Evolutionary conservation across 2,113 vertebrate species (phyloP), one percentile per base, ranked within the genome.

Genomic region (Paramisgurnus dabryanus): DNA sequence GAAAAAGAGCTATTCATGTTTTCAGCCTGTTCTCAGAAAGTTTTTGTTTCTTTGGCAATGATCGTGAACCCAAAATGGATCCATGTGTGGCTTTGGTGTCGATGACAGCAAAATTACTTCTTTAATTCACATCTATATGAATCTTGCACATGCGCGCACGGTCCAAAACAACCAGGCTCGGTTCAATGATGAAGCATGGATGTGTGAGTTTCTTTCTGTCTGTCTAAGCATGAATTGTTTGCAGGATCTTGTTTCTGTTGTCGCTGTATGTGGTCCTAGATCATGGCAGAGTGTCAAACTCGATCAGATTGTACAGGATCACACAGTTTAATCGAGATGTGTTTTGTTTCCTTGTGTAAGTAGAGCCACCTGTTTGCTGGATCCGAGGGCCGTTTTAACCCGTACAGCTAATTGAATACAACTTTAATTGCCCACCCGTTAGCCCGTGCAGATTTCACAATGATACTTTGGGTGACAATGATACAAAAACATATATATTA

Each of bases 321-420:
- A 89, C 86, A 88, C 87, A 76, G 77, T 64, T 82, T 80, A 87
- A 85, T 87, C 89, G 86, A 88, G 87, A 88, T 61, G 89, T 87
- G 89, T 92, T 92, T 87, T 91, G 88, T 90, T 92, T 88, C 87
- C 67, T 8, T 53, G 67, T 10, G 76, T 92, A 93, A 93, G 86
- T 86, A 87, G 88, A 88, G 92, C 82, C 92, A 93, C 68, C 90
- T 92, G 90, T 80, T 77, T 79, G 84, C 78, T 80, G 65, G 65
- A 83, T 67, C 66, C 69, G 64, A 55, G 40, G n/a, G 60, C 34
- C 18, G 65, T 82, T 84, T 79, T 82, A 86, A 88, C 87, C 65
- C 79, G 73, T 81, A 78, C 79, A 89, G 89, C 88, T 91, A 87
- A 92, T 88, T 86, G 87, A 92, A 90, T 84, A 81, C 85, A 89